Conservation (phyloP, 2,888 invertebrate species). For the Callimorpha dominula region DNA sequence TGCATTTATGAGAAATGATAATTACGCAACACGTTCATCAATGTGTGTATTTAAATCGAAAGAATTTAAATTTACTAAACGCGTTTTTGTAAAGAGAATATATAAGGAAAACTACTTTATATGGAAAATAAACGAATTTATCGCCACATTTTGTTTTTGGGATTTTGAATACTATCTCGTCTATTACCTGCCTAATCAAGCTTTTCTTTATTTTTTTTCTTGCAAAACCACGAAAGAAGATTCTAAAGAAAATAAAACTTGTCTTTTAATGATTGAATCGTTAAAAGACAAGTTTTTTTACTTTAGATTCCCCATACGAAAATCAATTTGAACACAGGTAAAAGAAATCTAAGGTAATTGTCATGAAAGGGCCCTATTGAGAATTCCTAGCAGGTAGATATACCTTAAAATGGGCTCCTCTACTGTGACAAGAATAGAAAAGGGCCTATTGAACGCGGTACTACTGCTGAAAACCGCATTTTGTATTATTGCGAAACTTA, state of each 20-base stretch:
- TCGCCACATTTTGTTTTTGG: not conserved
- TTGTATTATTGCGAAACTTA: too few species aligned
- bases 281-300: too few species aligned
- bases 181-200: too few species aligned
- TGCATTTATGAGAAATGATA: constrained; percentile 24
- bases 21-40: constrained; percentile 22
- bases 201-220: too few species aligned
- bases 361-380: constrained; percentile 8
- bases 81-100: constrained; percentile 2
- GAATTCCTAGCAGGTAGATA: constrained; percentile 28
- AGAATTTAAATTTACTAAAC: not conserved
- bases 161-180: not conserved
- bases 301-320: not conserved
- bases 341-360: constrained; percentile 8
- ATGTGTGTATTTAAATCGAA: constrained; percentile 11
- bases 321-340: constrained; percentile 23
- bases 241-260: not conserved
- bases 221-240: not conserved
- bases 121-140: not conserved
- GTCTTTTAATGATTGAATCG: not conserved
- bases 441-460: constrained; percentile 10
- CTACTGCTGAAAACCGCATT: not conserved
- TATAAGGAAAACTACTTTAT: too few species aligned
- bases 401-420: constrained; percentile 14
- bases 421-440: constrained; percentile 7